These are phyloP conservation scores for Ophioninae sp. DNA, from an alignment of 2,888 invertebrate species.

Conservation along the genomic window DNA sequence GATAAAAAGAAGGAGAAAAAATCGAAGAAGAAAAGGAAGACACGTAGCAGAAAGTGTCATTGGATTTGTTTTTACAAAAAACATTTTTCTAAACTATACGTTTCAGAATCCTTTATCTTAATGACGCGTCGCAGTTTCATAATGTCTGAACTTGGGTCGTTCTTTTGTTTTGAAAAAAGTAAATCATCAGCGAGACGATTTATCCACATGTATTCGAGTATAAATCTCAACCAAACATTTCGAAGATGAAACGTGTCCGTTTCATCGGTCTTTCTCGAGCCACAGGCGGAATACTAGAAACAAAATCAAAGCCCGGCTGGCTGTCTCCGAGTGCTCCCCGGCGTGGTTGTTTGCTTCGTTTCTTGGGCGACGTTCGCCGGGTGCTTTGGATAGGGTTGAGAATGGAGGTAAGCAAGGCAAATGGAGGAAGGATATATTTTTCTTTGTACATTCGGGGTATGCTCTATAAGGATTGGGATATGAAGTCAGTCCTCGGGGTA, in stretches of 20 bases:
- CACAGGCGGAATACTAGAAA: not conserved
- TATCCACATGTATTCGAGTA: not conserved
- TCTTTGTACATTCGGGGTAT: conserved; percentile 28
- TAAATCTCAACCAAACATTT: not conserved
- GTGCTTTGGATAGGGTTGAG: conserved; percentile 53
- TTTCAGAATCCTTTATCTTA: not conserved
- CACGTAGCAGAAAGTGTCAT: not conserved
- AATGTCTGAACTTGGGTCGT: too few relatives aligned
- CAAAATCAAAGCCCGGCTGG: conserved; percentile 29
- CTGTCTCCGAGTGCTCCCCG: conserved; percentile 28
- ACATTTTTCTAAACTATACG: too few relatives aligned
- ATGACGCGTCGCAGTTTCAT: not conserved
- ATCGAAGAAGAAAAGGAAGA: too few relatives aligned
- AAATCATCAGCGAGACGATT: not conserved
- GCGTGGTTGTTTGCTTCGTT: conserved; percentile 39
- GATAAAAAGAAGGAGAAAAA: too few relatives aligned
- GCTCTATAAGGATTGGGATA: conserved; percentile 11
- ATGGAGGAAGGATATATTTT: conserved; percentile 42
- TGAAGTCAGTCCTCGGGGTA: conserved; percentile 21
- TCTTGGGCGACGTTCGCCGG: conserved; percentile 60
- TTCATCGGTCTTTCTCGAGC: not conserved
- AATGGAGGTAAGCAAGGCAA: conserved; percentile 10
- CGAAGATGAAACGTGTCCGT: conserved; percentile 14
- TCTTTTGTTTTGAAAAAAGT: not conserved
- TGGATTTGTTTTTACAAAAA: not conserved